Evolutionary conservation across 2,797 vertebrate species (phyloP).

Genomic region (Sebastes oblongus): DNA sequence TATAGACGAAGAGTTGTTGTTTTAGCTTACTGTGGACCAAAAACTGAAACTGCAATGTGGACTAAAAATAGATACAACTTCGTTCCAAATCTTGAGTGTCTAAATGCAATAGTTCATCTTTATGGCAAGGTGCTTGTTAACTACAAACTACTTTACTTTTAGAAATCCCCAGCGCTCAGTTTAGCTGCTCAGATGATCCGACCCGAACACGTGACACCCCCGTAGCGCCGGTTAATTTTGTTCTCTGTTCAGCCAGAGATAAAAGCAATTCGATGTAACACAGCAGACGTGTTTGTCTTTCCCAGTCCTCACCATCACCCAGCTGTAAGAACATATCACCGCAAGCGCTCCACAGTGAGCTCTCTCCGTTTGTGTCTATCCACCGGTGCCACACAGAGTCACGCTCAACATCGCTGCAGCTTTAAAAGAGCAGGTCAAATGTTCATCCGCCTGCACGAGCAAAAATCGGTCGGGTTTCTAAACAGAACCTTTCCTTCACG

Average conservation of each 20-base stretch:
- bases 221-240: conserved; percentile 1
- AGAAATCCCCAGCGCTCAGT: conserved; percentile 8
- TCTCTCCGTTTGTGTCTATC: conserved; percentile 34
- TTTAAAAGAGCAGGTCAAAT: not conserved
- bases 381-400: conserved; percentile 5
- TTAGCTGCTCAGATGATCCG: not conserved
- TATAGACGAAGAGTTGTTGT: not conserved
- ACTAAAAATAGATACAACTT: not conserved
- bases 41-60: not conserved
- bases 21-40: not conserved
- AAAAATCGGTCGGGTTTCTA: not conserved
- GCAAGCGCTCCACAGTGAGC: not conserved
- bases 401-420: not conserved
- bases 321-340: conserved; percentile 16
- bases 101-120: not conserved
- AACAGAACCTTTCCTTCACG: not conserved
- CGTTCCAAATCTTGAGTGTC: not conserved
- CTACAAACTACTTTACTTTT: not conserved
- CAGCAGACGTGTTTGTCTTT: conserved; percentile 38
- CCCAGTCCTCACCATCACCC: not conserved
- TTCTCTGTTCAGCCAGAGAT: conserved; percentile 31
- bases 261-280: conserved; percentile 52
- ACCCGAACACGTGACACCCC: not conserved
- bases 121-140: not conserved
- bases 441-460: not conserved